Conservation (phyloP, 2,113 vertebrate genomes). For the Cheirogaleus medius region DNA sequence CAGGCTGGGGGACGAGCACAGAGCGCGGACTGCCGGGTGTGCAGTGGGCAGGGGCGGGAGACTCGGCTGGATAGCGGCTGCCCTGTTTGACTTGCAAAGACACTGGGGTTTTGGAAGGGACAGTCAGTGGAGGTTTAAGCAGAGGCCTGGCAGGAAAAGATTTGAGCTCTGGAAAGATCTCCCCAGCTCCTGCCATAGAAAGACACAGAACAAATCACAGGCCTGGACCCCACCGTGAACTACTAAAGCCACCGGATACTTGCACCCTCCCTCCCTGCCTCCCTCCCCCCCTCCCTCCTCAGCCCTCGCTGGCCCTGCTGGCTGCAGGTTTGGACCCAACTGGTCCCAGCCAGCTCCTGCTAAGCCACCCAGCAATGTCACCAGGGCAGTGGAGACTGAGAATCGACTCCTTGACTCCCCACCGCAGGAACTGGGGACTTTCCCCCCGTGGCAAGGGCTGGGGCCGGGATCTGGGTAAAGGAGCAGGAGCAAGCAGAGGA, state of each 20-base stretch:
- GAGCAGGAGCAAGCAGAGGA: neutral
- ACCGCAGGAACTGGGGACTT: neutral
- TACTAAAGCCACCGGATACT: neutral
- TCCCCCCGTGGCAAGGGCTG: neutral
- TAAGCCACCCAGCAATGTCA: neutral
- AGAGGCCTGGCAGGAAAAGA: neutral
- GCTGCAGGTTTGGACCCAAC: neutral
- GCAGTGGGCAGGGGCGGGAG: accelerated
- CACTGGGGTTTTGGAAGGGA: neutral
- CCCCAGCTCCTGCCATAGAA: neutral
- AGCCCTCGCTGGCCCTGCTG: neutral
- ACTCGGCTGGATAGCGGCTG: neutral
- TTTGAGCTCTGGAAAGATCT: neutral
- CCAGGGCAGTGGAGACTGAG: neutral
- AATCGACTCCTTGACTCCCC: neutral
- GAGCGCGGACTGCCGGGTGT: neutral
- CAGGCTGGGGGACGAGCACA: neutral
- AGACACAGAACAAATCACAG: neutral
- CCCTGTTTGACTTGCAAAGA: neutral
- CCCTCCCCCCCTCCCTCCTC: neutral
- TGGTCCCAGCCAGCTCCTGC: neutral
- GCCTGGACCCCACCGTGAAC: neutral
- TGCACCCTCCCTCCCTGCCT: neutral
- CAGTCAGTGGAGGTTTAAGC: neutral
- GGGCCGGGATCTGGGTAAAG: neutral